Evolutionary conservation across 1,140 invertebrate species (phyloP).

Genomic region (Cepaea nemoralis): DNA sequence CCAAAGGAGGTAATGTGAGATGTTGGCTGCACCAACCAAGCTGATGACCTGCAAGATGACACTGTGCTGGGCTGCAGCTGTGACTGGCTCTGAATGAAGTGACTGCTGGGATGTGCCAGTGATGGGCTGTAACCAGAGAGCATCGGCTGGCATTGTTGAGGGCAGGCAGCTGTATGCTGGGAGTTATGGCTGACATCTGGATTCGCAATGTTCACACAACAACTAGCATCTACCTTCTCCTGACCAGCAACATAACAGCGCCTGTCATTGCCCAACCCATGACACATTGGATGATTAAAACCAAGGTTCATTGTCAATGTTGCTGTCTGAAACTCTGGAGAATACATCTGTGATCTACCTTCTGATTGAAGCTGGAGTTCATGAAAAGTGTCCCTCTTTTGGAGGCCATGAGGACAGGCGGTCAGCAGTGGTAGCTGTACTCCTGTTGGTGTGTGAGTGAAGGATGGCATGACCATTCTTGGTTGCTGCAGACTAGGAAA

Average conservation of each 20-base stretch:
- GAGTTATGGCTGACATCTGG: not conserved
- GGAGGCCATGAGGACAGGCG: too few species aligned
- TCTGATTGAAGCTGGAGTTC: not conserved
- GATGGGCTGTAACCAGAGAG: not conserved
- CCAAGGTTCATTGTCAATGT: not conserved
- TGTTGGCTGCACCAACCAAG: not conserved
- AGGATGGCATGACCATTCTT: conserved; percentile 26
- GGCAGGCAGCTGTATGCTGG: not conserved
- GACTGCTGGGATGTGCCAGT: not conserved
- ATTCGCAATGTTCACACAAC: not conserved
- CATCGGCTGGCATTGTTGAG: not conserved
- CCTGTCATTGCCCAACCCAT: not conserved
- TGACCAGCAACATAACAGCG: not conserved
- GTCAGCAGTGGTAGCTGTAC: conserved; percentile 3
- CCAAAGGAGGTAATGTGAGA: not conserved
- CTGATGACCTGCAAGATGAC: not conserved
- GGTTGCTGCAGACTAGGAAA: conserved; percentile 24
- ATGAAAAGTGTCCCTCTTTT: not conserved
- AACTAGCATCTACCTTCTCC: not conserved
- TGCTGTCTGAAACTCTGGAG: not conserved
- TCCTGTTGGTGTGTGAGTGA: conserved; percentile 18
- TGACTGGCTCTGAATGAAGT: not conserved
- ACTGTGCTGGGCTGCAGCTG: too few species aligned
- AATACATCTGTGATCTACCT: not conserved
- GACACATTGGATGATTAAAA: not conserved